Conservation (phyloP, 2,113 vertebrate species). For the Chloebia gouldiae region DNA sequence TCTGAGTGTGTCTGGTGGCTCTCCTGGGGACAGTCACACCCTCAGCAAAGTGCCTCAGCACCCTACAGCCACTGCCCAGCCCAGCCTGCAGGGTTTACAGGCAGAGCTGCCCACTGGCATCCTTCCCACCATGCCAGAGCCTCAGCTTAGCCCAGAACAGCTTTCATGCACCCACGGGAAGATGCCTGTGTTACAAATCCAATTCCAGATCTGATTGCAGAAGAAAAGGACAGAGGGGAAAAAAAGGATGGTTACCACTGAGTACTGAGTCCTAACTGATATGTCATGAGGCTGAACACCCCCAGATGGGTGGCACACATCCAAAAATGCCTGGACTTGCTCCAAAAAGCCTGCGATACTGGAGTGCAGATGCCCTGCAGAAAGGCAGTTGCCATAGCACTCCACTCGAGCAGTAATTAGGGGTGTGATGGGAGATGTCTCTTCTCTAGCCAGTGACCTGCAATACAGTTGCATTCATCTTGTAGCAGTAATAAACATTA, state of each 20-base stretch:
- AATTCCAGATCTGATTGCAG: neutral
- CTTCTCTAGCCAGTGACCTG: neutral
- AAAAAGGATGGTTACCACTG: neutral
- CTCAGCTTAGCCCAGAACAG: neutral
- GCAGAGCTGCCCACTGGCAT: neutral
- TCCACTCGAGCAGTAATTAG: rapidly evolving
- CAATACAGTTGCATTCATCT: neutral
- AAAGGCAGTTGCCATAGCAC: neutral
- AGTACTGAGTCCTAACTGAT: neutral
- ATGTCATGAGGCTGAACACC: neutral
- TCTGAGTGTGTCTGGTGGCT: neutral
- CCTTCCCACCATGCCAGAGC: neutral
- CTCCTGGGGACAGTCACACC: neutral
- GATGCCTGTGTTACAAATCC: neutral
- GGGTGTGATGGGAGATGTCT: neutral
- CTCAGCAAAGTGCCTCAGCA: neutral
- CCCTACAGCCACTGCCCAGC: rapidly evolving
- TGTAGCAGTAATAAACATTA: neutral
- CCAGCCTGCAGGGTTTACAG: neutral
- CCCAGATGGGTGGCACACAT: neutral
- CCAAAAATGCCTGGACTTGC: neutral
- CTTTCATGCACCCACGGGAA: neutral
- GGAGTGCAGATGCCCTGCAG: neutral
- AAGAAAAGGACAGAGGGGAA: neutral
- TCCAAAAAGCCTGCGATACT: neutral